phyloP scores from a whole-genome alignment of 2,113 vertebrate species.

The Pipra filicauda region DNA sequence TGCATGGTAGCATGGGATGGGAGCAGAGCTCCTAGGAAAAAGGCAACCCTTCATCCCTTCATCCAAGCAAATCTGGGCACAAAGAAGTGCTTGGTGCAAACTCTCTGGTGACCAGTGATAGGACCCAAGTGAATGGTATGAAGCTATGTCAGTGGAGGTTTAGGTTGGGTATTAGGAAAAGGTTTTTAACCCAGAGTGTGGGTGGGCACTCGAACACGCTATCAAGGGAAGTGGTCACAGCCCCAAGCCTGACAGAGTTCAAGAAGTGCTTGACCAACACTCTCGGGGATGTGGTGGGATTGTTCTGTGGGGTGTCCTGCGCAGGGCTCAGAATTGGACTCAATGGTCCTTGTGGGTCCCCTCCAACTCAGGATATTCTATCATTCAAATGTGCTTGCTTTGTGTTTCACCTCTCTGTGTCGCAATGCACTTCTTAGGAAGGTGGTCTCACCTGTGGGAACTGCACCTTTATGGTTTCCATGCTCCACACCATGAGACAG shows the following conservation, averaged over 20 bases:
- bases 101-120: neutral
- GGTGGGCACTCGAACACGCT: neutral
- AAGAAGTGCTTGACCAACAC: neutral
- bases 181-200: neutral
- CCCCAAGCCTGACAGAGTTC: neutral
- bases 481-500: neutral
- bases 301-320: neutral
- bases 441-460: neutral
- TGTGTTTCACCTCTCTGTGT: neutral
- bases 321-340: neutral
- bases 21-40: neutral
- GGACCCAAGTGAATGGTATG: neutral
- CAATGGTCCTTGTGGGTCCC: neutral
- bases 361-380: neutral
- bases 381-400: neutral
- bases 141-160: neutral
- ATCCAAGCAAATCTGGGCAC: neutral
- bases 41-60: neutral
- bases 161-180: neutral
- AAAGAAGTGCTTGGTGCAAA: neutral
- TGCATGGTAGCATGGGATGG: neutral
- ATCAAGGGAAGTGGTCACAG: neutral
- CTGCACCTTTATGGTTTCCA: accelerated
- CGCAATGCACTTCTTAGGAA: accelerated
- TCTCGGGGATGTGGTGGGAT: neutral